A percentile compares a stretch with the other conserved stretches of the same genome.
phyloP scores from a whole-genome alignment of 2,888 invertebrate genomes.

The Brachyopa scutellaris region DNA sequence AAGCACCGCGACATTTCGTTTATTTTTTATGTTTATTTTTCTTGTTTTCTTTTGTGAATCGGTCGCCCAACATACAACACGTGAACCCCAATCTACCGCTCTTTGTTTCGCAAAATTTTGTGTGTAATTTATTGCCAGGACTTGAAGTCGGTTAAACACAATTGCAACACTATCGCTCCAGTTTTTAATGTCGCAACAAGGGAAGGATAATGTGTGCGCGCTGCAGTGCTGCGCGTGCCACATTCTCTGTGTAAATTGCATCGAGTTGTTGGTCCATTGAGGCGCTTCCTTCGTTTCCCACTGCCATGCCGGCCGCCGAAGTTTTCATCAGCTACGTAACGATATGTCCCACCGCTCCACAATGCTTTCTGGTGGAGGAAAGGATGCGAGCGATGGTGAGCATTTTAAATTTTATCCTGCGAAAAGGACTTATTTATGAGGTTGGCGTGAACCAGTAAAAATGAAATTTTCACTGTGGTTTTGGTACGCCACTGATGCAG shows the following conservation, averaged over 20 bases:
- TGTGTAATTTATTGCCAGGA: slow-evolving; percentile 70
- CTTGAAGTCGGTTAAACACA: slow-evolving; percentile 72
- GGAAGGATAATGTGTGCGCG: slow-evolving; percentile 65
- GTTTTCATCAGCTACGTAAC: slow-evolving; percentile 46
- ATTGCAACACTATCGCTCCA: slow-evolving; percentile 71
- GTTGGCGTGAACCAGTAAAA: slow-evolving; percentile 67
- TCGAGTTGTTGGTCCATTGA: slow-evolving; percentile 62
- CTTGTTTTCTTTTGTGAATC: slow-evolving; percentile 11
- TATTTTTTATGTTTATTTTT: slow-evolving; percentile 21
- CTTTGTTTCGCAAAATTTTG: slow-evolving; percentile 62
- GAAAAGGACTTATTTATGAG: slow-evolving; percentile 70
- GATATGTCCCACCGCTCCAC: slow-evolving; percentile 3
- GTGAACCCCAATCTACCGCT: slow-evolving; percentile 60
- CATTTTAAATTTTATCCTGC: slow-evolving; percentile 67
- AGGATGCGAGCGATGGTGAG: slow-evolving; percentile 49
- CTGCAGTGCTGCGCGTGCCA: slow-evolving; percentile 70
- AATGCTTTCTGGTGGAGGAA: background rate
- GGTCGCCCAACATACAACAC: slow-evolving; percentile 57
- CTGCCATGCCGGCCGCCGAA: slow-evolving; percentile 1
- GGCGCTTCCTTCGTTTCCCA: slow-evolving; percentile 35
- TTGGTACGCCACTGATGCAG: slow-evolving; percentile 55
- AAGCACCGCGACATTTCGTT: slow-evolving; percentile 51
- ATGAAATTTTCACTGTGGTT: slow-evolving; percentile 68
- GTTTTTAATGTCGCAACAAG: slow-evolving; percentile 69
- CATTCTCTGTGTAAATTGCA: slow-evolving; percentile 58